Base-by-base conservation (phyloP, 1,140 invertebrate species). In the Drosophila bipectinata region DNA sequence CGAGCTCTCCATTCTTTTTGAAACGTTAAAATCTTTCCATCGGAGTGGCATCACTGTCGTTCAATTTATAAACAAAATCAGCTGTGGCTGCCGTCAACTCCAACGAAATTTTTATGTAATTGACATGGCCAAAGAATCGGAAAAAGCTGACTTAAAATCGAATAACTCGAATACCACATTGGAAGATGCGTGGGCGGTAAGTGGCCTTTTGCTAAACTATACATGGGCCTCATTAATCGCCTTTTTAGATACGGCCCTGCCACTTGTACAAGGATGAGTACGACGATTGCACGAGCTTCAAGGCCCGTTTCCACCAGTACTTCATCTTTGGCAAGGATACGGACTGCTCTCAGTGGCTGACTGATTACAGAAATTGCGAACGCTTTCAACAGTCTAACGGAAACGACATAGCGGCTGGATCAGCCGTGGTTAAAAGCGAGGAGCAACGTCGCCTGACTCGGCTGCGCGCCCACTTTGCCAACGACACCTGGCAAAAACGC, bases 301-400 rank as follows among this genome's bases (percentile, higher is more conserved):
- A 92, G 92, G 95, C 93, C 9, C 93, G 96, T 72, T 97, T 98
- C 90, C 95, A 98, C 91, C 97, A 98, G 91, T 96, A 97, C 85
- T 98, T 97, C 90, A 94, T 97, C 47, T 93, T 93, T 92, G 97
- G 97, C 3, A 91, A 96, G 81, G 90, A 91, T 2, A 41, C 93
- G 28, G 95, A 98, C 83, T 98, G 97, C 83, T 92, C 92, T 2
- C 94, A 95, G 69, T 98, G 96, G 97, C 94, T 96, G 83, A 93
- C 88, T 45, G 96, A 97, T 92, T 95, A 94, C 77, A 79, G 94
- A 6, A 96, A 96, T 83, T 98, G 97, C 91, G 91, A 93, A 54
- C 93, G 94, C 77, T 98, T 95, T 94, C 90, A 93, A 44, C 91
- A 94, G 28, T 91, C 85, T 0, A 80, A 91, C 62, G 92, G 93